These are phyloP conservation scores for Stylophora pistillata DNA, from an alignment of 64 coral and sea anemone species.

Conservation along the genomic window DNA sequence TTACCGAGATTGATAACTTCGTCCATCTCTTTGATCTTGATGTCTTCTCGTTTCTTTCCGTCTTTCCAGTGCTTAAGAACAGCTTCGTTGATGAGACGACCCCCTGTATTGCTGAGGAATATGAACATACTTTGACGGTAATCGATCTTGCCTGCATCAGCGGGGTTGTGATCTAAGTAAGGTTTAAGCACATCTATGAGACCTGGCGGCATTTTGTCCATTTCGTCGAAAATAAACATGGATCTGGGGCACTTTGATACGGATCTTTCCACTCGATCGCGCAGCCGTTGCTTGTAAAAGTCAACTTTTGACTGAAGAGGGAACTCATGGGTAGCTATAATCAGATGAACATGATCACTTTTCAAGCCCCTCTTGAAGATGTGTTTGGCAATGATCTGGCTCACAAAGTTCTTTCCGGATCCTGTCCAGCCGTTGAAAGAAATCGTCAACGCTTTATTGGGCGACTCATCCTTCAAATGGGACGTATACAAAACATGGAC, in stretches of 20 bases:
- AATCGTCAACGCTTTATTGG: constrained; percentile 75
- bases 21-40: constrained; percentile 90
- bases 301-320: constrained; percentile 55
- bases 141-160: constrained; percentile 58
- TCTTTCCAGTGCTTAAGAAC: constrained; percentile 68
- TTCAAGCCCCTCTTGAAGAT: constrained; percentile 77
- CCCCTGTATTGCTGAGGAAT: constrained; percentile 92
- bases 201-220: constrained; percentile 84
- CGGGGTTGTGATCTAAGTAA: constrained; percentile 63
- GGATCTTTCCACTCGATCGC: constrained; percentile 32
- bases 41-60: constrained; percentile 59
- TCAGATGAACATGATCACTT: constrained; percentile 61
- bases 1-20: constrained; percentile 58
- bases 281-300: constrained; percentile 63
- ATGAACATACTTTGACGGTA: constrained; percentile 85
- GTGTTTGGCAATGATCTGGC: constrained; percentile 81
- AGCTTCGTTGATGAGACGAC: constrained; percentile 64
- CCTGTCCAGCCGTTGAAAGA: constrained; percentile 97
- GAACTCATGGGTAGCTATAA: constrained; percentile 92
- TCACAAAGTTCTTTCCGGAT: constrained; percentile 84
- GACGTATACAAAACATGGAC: too few relatives aligned
- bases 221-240: constrained; percentile 91
- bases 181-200: constrained; percentile 82
- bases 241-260: constrained; percentile 61
- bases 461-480: constrained; percentile 74